phyloP scores from a whole-genome alignment of 2,888 invertebrate species.

The Pachycephus smyrnensis region DNA sequence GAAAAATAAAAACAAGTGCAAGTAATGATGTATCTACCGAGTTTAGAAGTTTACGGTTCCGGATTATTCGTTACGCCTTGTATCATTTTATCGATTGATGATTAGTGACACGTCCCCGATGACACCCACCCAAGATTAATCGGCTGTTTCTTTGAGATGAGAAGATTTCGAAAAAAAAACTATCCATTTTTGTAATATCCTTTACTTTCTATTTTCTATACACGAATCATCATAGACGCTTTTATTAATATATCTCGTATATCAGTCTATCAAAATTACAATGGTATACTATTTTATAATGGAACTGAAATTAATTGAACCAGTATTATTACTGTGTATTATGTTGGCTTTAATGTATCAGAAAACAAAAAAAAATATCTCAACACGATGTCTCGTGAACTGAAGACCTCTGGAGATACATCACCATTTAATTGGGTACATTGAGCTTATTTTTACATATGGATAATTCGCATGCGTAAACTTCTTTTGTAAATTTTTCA shows the following conservation, averaged over 20 bases:
- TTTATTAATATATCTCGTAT: not conserved
- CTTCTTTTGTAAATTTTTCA: not conserved
- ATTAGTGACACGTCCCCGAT: not conserved
- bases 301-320: conserved; percentile 25
- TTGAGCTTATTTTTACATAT: conserved; percentile 14
- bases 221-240: not conserved
- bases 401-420: conserved; percentile 35
- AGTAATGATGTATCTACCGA: not conserved
- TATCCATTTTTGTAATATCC: no score
- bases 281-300: conserved; percentile 9
- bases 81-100: not conserved
- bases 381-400: not conserved
- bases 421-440: conserved; percentile 24
- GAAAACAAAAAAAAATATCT: conserved; percentile 10
- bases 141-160: not conserved
- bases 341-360: not conserved
- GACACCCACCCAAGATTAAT: not conserved
- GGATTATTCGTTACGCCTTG: not conserved
- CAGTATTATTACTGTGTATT: conserved; percentile 31
- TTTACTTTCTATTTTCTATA: not conserved
- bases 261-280: not conserved
- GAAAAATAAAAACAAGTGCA: not conserved
- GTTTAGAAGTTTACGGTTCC: not conserved
- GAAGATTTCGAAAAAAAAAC: no score
- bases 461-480: not conserved